Conservation (phyloP, 2,113 vertebrate genomes). For the Neogale vison region DNA sequence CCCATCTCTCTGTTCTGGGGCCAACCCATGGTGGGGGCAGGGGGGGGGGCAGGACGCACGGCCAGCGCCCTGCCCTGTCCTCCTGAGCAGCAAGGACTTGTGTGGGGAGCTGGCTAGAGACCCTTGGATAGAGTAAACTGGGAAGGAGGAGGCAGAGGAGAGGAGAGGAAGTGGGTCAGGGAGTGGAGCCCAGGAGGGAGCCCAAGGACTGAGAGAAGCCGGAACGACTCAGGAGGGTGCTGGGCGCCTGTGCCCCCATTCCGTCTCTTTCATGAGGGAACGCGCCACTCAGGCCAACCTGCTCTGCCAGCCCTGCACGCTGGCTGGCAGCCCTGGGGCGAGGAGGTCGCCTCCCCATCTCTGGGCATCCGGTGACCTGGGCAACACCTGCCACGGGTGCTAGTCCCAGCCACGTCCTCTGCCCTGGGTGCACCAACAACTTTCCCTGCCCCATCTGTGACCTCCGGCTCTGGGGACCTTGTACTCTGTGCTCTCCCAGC, state of each 20-base stretch:
- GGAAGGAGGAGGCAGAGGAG: neutral
- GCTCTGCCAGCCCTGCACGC: rapidly evolving
- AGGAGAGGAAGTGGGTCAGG: constrained; percentile 43
- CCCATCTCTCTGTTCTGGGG: neutral
- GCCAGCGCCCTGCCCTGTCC: neutral
- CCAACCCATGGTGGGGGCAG: neutral
- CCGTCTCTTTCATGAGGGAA: neutral
- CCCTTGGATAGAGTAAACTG: neutral
- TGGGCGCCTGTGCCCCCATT: neutral
- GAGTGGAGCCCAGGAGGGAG: neutral
- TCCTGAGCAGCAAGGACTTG: neutral
- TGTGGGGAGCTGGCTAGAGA: neutral
- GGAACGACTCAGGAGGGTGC: neutral
- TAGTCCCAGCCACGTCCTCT: neutral
- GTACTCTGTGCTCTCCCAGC: neutral
- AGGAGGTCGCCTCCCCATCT: neutral
- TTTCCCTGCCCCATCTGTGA: neutral
- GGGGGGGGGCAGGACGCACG: neutral
- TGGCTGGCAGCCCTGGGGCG: neutral
- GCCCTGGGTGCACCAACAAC: neutral
- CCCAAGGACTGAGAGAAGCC: neutral
- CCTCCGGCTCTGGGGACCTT: neutral
- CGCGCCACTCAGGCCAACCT: rapidly evolving
- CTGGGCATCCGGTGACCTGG: neutral
- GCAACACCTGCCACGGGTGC: neutral